Base-by-base conservation (phyloP, 2,888 invertebrate species). In the Lasioglossum morio region DNA sequence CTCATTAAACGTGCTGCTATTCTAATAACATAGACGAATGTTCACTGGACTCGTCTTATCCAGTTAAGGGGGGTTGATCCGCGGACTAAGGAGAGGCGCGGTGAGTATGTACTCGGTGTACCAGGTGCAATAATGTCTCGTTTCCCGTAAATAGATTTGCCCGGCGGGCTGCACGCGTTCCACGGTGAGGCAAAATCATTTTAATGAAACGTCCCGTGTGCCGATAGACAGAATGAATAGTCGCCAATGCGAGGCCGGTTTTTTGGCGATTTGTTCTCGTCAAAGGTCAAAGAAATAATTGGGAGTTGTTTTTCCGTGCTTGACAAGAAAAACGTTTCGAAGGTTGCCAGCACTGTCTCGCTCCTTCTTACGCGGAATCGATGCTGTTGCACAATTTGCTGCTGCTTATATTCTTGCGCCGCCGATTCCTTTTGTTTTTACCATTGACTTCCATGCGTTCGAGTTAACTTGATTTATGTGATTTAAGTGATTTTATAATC, bases 101-200 rank as follows among this genome's bases (percentile, higher is more conserved):
- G 73, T 43, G 46, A 72, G 70, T 77, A 69, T 74, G 78, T 48
- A 72, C 77, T 63, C 76, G 83, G 83, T 78, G 87, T 85, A 87
- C 88, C 89, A 91, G 91, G 84, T 89, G 88, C 87, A 85, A 88
- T 88, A 78, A 86, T 87, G 84, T 92, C 92, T 90, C 92, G 90
- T 91, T 92, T 75, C 91, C 92, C 93, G 92, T 93, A 93, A 92
- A 93, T 93, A 93, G 93, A 93, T 92, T 88, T 90, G 85, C 82
- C 78, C 85, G 60, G 80, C 69, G 76, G 84, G 73, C 77, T 77
- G 82, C 73, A 77, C 82, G 83, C 82, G 77, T 77, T 77, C 37
- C 72, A 19, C 34, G n/a, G 82, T 48, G 43, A 93, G 92, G 92
- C 90, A 90, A 90, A 92, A 92, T 92, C 90, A 94, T 94, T 93